phyloP scores from a whole-genome alignment of 1,140 invertebrate genomes.

The Sycobia sp. region DNA sequence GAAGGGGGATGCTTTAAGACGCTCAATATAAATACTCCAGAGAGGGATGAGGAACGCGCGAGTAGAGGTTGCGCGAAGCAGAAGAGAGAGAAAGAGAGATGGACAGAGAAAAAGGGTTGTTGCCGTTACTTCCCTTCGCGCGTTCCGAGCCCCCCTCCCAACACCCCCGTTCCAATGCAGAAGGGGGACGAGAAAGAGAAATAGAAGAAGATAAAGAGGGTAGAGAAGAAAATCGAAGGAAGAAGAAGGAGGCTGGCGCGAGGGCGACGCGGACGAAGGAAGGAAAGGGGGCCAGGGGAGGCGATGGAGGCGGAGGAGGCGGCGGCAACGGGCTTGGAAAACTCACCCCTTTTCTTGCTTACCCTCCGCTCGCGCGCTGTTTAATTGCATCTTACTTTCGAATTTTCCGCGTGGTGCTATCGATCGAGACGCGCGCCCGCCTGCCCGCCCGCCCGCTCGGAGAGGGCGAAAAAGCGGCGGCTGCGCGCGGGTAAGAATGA shows the following conservation, averaged over 20 bases:
- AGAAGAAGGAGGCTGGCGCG: conserved; percentile 37
- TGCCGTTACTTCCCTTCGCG: conserved; percentile 3
- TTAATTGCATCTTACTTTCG: conserved; percentile 66
- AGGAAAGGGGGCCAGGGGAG: conserved; percentile 1
- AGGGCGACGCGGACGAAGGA: conserved; percentile 22
- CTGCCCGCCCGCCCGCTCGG: not conserved
- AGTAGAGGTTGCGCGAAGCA: conserved; percentile 32
- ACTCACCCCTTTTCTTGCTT: conserved; percentile 64
- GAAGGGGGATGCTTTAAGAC: conserved; percentile 60
- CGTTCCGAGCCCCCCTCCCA: no score
- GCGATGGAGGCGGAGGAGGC: conserved; percentile 29
- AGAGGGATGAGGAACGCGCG: conserved; percentile 46
- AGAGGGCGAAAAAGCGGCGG: conserved; percentile 44
- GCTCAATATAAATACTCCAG: conserved; percentile 63
- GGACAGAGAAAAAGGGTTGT: conserved; percentile 62
- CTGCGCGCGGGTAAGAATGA: no score
- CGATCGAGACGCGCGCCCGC: conserved; percentile 55
- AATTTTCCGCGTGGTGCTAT: conserved; percentile 64
- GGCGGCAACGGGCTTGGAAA: conserved; percentile 48
- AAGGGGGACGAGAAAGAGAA: conserved; percentile 19
- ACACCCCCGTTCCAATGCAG: not conserved
- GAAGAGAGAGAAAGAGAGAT: no score
- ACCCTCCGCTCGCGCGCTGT: conserved; percentile 63
- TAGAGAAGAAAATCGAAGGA: conserved; percentile 41
- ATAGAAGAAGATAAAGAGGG: conserved; percentile 37